Percentiles rank a stretch among this genome's conserved stretches.
These are phyloP conservation scores for Tragulus kanchil DNA, from an alignment of 2,113 vertebrate genomes.

Conservation along the genomic window DNA sequence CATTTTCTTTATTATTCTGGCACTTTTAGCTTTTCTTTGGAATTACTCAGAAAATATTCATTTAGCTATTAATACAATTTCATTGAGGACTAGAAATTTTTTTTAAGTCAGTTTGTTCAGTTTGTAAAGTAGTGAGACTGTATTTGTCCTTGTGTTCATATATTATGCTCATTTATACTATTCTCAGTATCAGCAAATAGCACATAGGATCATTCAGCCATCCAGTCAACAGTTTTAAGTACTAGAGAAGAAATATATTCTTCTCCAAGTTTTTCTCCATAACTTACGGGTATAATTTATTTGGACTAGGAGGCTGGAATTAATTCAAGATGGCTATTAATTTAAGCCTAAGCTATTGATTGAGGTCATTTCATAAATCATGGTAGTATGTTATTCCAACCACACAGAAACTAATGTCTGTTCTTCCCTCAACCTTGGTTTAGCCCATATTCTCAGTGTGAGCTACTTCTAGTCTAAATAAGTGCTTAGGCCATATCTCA, in stretches of 20 bases:
- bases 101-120: background rate
- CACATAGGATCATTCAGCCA: background rate
- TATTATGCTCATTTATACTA: background rate
- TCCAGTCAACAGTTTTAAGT: background rate
- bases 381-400: constrained; percentile 61
- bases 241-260: background rate
- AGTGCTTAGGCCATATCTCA: background rate
- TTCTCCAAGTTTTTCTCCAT: constrained; percentile 12
- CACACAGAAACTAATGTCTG: constrained; percentile 47
- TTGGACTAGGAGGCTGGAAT: constrained; percentile 40
- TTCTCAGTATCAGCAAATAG: background rate
- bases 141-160: background rate
- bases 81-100: background rate
- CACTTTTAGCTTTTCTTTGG: background rate
- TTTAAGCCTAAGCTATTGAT: constrained; percentile 18
- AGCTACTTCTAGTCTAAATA: constrained; percentile 5
- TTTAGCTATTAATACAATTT: constrained; percentile 48
- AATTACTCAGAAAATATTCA: background rate
- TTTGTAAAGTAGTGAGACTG: background rate
- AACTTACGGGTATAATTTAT: constrained; percentile 44
- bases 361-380: constrained; percentile 60
- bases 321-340: constrained; percentile 46
- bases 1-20: background rate
- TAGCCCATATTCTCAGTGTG: too few species aligned
- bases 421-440: too few species aligned